Evolutionary conservation across 2,888 invertebrate genomes (phyloP), one percentile per base, ranked within the genome.

Genomic region (Caprella mutica): DNA sequence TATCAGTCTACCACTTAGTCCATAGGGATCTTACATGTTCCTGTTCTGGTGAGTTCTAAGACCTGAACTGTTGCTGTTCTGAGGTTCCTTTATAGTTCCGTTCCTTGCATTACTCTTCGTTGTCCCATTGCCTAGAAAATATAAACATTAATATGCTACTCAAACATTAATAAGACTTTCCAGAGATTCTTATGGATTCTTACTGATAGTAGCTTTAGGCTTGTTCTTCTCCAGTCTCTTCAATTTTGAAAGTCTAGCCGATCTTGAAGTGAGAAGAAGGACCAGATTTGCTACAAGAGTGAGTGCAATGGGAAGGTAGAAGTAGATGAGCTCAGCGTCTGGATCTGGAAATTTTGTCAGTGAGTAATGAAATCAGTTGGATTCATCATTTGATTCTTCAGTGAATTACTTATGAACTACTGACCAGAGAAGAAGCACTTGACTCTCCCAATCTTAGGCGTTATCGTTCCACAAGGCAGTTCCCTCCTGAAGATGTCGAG

Each of bases 381-480:
- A 8, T 8, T 8, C 33, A n/a, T n/a, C n/a, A n/a, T 12, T 6
- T 17, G n/a, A 21, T 27, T 8, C 21, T 27, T 3, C 44, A 21
- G 9, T 3, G 12, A 1, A n/a, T 17, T 26, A 38, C 1, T 1
- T 17, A n/a, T n/a, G n/a, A n/a, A n/a, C n/a, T n/a, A 27, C 53
- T 44, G 17, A 62, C 62, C 62, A 27, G 62, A 62, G 52, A 62
- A 62, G 46, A 62, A 59, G 19, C 62, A 62, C 43, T 39, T 53
- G 53, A 56, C 52, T 27, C 56, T 42, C 8, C 62, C 62, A 2
- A 59, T 33, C 21, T 43, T 59, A 6, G 59, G 62, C 3, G 62
- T 62, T 27, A 59, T 55, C 33, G 59, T 55, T 6, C 46, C 46
- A 43, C 62, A 62, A n/a, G 59, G 59, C 3, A 62, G 56, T 14